Base-by-base conservation (phyloP, 1,140 invertebrate genomes). In the Drosophila chauvacae region DNA sequence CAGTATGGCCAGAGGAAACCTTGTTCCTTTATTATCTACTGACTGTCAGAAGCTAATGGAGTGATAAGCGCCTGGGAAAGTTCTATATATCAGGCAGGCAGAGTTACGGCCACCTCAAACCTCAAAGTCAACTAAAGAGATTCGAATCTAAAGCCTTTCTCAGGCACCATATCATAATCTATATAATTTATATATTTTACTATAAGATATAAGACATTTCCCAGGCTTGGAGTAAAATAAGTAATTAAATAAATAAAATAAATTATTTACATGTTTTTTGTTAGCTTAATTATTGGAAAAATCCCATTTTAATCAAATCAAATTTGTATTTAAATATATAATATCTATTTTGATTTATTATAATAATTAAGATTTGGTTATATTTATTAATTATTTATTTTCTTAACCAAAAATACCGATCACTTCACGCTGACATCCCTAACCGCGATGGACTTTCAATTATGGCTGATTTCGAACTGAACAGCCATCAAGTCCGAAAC, bases 401-500 rank as follows among this genome's bases (percentile, higher is more conserved):
- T 2, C 3, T 9, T 16, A 7, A 7, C 11, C 10, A 30, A 7
- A 16, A n/a, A 44, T 18, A 18, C 14, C 3, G 20, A 63, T 65
- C 59, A 33, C n/a, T 35, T 23, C 35, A 33, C 26, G 33, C 28
- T 28, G 0, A 14, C 74, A 68, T 35, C 48, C 18, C 72, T 35
- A 44, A 51, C 26, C 59, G 68, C 60, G 65, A 68, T 72, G 63
- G 64, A 63, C 82, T 78, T 87, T 87, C 84, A 87, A 88, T 87
- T 87, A 88, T 72, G 80, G 65, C 63, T 68, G 73, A 59, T 66
- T 68, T 59, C 44, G 28, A 23, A 71, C 75, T 83, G 35, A 48
- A 42, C 84, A 80, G 69, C 72, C 84, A 87, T 88, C 72, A 83
- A 86, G 80, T 86, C 84, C 80, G 50, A 88, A 87, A 78, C 84